Evolutionary conservation across 2,797 vertebrate species (phyloP), one percentile per base, ranked within the genome.

Genomic region (Muscicapa comitata): DNA sequence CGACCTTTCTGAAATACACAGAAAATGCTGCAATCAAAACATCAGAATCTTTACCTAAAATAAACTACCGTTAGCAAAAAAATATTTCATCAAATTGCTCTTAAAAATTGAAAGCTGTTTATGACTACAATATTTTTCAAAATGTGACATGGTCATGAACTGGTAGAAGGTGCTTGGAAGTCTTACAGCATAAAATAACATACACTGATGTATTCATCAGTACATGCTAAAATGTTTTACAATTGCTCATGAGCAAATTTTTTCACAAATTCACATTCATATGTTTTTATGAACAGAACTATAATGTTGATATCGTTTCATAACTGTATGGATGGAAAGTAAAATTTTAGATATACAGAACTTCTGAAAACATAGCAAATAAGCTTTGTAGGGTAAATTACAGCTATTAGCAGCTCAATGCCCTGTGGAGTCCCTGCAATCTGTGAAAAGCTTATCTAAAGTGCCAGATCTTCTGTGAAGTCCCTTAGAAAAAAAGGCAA

Each of bases 381-480:
- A 90, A 93, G 38, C 42, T 96, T 71, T 61, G 43, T 38, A 31
- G 15, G 55, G 45, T 51, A 94, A 84, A 73, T 6, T 63, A 96
- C 75, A 45, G 55, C 57, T 93, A 93, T 95, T 92, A 91, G 50
- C 48, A 63, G 25, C 68, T 90, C 65, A 43, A 28, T 62, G 54
- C 21, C 79, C 85, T 75, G 48, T 75, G 65, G 71, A 96, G 77
- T 88, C 81, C 83, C 94, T 55, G 38, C 31, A 93, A 66, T 88
- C 85, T 95, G 47, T 72, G 78, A 91, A 95, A 96, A 91, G 54
- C 61, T 97, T 95, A 94, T 94, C 84, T 90, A 75, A 80, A 92
- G 54, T 75, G 40, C 23, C 92, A 93, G 59, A 94, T 97, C 87
- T 91, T 93, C 88, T 93, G 21, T 48, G 54, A 80, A 13, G 15